phyloP scores from a whole-genome alignment of 2,797 vertebrate genomes.

The Gymnoscopelus microlampas region DNA sequence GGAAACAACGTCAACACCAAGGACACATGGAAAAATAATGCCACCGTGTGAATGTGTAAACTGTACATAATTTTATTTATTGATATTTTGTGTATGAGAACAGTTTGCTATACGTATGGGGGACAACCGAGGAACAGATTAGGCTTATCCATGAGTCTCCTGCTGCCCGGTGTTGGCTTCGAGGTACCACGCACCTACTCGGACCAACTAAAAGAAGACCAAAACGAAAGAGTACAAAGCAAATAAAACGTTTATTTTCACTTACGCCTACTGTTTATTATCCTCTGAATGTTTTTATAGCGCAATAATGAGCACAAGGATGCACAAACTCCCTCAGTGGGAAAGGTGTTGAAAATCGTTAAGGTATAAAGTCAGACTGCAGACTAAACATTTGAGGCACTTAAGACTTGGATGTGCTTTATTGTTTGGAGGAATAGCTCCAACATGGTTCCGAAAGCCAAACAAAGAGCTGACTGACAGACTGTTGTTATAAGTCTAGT shows the following conservation, averaged over 20 bases:
- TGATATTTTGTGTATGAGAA: constrained; percentile 37
- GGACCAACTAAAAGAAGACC: constrained; percentile 46
- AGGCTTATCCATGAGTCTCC: constrained; percentile 9
- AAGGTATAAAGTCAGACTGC: neutral
- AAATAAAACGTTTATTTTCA: constrained; percentile 65
- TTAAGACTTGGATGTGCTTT: constrained; percentile 4
- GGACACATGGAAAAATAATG: constrained; percentile 19
- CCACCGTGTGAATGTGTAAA: constrained; percentile 26
- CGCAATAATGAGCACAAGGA: neutral
- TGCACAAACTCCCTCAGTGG: too few relatives aligned
- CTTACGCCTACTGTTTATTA: constrained; percentile 4
- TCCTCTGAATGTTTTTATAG: neutral
- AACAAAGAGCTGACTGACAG: constrained; percentile 18
- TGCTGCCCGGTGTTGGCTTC: constrained; percentile 10
- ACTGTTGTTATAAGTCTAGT: constrained; percentile 15
- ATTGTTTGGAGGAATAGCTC: constrained; percentile 2
- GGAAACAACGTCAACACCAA: constrained; percentile 21
- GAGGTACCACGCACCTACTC: constrained; percentile 23
- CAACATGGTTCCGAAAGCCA: neutral
- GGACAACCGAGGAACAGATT: constrained; percentile 2
- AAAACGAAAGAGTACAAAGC: constrained; percentile 40
- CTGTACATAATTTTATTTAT: constrained; percentile 74
- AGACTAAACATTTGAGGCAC: constrained; percentile 1
- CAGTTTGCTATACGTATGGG: neutral
- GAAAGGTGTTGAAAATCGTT: too few relatives aligned